phyloP scores from a whole-genome alignment of 2,113 vertebrate species.

The Nothocercus nigrocapillus region DNA sequence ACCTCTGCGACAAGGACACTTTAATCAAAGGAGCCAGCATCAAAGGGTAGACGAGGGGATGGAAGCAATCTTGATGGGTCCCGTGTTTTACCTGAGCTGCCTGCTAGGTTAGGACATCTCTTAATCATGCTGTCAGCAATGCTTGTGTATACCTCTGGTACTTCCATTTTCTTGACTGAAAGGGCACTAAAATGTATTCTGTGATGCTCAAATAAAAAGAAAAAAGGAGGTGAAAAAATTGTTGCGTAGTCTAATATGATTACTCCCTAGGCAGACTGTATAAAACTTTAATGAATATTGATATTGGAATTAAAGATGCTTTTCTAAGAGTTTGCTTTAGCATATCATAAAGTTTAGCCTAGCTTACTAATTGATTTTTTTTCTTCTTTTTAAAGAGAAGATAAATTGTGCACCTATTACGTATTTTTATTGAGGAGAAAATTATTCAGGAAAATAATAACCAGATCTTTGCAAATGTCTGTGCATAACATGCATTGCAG shows the following conservation, averaged over 20 bases:
- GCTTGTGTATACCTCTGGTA: neutral
- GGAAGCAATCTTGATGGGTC: neutral
- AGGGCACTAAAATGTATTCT: neutral
- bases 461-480: slow-evolving; percentile 30
- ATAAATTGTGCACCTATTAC: neutral
- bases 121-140: slow-evolving; percentile 52
- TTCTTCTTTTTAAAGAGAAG: neutral
- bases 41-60: neutral
- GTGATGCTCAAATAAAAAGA: neutral
- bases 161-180: slow-evolving; percentile 40
- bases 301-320: slow-evolving; percentile 45
- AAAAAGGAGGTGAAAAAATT: neutral
- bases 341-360: neutral
- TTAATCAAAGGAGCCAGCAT: slow-evolving; percentile 72
- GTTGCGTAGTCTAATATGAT: neutral
- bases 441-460: slow-evolving; percentile 18
- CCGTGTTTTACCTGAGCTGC: slow-evolving; percentile 10
- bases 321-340: slow-evolving; percentile 11
- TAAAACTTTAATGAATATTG: slow-evolving; percentile 61
- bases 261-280: neutral
- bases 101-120: slow-evolving; percentile 27
- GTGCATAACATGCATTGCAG: neutral
- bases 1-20: slow-evolving; percentile 89
- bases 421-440: slow-evolving; percentile 20
- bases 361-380: slow-evolving; percentile 21